Evolutionary conservation across 2,113 vertebrate species (phyloP).

Genomic region (Cairina moschata): DNA sequence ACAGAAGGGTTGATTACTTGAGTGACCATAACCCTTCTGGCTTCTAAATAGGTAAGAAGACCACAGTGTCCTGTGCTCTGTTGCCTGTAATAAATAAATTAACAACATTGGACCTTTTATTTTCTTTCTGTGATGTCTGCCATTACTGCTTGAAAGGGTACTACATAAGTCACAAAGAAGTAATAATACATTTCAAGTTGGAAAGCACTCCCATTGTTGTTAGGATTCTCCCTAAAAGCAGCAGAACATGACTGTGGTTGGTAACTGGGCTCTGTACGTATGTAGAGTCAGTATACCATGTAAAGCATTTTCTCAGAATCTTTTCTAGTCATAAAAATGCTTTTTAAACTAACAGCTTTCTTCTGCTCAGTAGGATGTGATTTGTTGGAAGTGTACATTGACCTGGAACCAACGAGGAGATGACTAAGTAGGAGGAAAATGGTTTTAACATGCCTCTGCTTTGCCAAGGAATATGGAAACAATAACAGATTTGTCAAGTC

Average conservation of each 20-base stretch:
- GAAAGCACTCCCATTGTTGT: not conserved
- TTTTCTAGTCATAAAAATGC: slow-evolving; percentile 23
- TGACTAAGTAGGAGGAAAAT: slow-evolving; percentile 63
- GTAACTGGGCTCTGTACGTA: not conserved
- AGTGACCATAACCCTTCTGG: not conserved
- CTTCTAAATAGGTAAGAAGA: not conserved
- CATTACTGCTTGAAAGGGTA: not conserved
- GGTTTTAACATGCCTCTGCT: slow-evolving; percentile 52
- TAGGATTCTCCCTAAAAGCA: not conserved
- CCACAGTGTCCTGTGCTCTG: not conserved
- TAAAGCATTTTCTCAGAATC: not conserved
- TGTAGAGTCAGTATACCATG: not conserved
- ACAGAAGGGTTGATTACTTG: not conserved
- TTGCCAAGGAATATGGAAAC: slow-evolving; percentile 63
- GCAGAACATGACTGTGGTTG: not conserved
- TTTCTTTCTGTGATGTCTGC: not conserved
- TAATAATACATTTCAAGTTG: not conserved
- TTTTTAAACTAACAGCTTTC: slow-evolving; percentile 40
- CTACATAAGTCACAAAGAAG: not conserved
- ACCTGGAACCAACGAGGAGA: slow-evolving; percentile 57
- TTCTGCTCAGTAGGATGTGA: slow-evolving; percentile 54
- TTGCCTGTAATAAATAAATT: not conserved
- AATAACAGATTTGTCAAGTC: slow-evolving; percentile 58
- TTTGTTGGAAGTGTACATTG: slow-evolving; percentile 44
- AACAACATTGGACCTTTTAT: not conserved